A percentile compares a stretch with the other conserved stretches of the same genome.
phyloP scores from a whole-genome alignment of 2,797 vertebrate genomes.

The Todus mexicanus region DNA sequence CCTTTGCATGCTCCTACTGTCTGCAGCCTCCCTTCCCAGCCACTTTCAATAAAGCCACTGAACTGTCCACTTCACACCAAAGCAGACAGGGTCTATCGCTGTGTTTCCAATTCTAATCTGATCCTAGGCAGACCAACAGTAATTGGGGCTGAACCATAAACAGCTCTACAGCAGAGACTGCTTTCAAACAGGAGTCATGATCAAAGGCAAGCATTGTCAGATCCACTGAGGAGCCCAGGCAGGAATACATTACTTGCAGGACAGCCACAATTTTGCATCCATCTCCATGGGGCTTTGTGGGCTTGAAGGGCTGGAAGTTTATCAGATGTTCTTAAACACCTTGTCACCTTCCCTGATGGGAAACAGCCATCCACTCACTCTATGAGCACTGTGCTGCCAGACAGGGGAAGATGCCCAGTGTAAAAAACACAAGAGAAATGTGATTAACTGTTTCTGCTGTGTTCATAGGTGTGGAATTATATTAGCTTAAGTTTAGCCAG shows the following conservation, averaged over 20 bases:
- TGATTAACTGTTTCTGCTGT: not conserved
- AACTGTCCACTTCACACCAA: not conserved
- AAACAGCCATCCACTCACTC: not conserved
- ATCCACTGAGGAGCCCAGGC: not conserved
- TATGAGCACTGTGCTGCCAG: not conserved
- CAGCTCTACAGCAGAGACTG: not conserved
- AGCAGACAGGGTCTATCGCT: not conserved
- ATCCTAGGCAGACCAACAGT: not conserved
- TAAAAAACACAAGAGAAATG: not conserved
- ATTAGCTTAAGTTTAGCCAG: not conserved
- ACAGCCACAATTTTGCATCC: not conserved
- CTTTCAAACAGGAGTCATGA: not conserved
- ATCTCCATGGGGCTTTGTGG: not conserved
- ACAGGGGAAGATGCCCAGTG: not conserved
- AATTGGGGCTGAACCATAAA: not conserved
- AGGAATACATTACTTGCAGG: not conserved
- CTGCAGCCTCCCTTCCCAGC: not conserved
- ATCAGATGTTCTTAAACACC: not conserved
- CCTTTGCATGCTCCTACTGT: not conserved
- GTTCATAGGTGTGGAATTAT: not conserved
- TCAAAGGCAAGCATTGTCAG: not conserved
- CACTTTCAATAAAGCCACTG: not conserved
- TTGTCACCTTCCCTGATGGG: not conserved
- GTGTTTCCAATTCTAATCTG: not conserved
- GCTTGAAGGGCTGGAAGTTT: not conserved